Percentiles rank a stretch among this genome's conserved stretches.
These are phyloP conservation scores for Drosophila stalkeri DNA, from an alignment of 2,888 invertebrate species.

Conservation along the genomic window DNA sequence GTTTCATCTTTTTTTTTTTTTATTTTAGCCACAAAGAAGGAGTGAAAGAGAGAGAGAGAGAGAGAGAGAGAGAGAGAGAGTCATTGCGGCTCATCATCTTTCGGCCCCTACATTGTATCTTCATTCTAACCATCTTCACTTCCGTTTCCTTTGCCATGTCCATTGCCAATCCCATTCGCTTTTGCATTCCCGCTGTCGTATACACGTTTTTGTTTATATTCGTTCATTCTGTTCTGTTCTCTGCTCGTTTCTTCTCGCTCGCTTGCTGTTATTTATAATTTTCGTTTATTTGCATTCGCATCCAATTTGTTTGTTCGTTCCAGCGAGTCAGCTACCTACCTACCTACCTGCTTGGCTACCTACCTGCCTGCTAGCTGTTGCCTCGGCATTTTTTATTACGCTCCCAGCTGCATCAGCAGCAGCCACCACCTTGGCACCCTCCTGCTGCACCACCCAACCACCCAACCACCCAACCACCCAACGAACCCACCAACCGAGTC, in stretches of 20 bases:
- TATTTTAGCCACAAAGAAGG: background rate
- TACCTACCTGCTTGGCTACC: constrained; percentile 14
- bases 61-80: background rate
- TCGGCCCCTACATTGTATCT: constrained; percentile 33
- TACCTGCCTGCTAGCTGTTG: background rate
- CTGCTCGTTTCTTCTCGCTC: constrained; percentile 33
- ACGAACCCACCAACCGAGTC: constrained; percentile 26
- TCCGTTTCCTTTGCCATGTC: constrained; percentile 4
- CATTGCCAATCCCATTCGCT: constrained; percentile 13
- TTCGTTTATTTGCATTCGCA: constrained; percentile 83
- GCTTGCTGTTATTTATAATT: constrained; percentile 81
- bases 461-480: constrained; percentile 1
- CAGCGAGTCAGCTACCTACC: constrained; percentile 33
- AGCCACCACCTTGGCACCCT: constrained; percentile 18
- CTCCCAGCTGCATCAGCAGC: constrained; percentile 21
- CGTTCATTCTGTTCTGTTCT: constrained; percentile 22
- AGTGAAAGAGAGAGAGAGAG: background rate
- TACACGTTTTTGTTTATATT: constrained; percentile 38
- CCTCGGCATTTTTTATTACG: constrained; percentile 57
- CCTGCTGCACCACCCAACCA: too few species aligned
- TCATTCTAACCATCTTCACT: constrained; percentile 10
- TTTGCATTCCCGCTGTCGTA: constrained; percentile 25
- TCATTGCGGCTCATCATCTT: constrained; percentile 65
- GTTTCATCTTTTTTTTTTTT: constrained; percentile 15
- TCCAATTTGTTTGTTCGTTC: constrained; percentile 79